These are phyloP conservation scores for Porites divaricata DNA, from an alignment of 92 coral and sea anemone genomes.

Conservation along the genomic window DNA sequence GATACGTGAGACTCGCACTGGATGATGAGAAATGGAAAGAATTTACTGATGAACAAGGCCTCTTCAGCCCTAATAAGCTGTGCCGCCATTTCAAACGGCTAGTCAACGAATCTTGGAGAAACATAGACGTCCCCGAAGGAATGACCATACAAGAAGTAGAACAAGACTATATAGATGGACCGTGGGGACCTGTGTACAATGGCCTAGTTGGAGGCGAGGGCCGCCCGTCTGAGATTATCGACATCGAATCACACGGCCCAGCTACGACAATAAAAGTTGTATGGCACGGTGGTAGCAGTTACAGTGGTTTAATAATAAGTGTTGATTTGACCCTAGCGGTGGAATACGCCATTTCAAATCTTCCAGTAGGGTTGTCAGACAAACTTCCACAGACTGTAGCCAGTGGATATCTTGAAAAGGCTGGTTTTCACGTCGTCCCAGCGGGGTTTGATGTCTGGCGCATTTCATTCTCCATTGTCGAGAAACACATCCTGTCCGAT, in stretches of 20 bases:
- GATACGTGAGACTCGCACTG: conserved; percentile 9
- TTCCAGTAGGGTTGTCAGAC: conserved; percentile 18
- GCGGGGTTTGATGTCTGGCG: conserved; percentile 21
- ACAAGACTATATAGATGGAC: not conserved
- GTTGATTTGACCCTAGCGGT: conserved; percentile 24
- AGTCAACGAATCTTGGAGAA: conserved; percentile 1
- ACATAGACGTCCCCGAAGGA: conserved; percentile 13
- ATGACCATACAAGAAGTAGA: not conserved
- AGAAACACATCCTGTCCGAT: not conserved
- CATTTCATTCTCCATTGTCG: conserved; percentile 25
- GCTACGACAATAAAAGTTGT: conserved; percentile 10
- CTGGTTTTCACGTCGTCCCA: conserved; percentile 33
- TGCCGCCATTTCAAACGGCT: conserved; percentile 21
- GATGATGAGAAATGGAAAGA: conserved; percentile 5
- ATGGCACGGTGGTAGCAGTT: conserved; percentile 28
- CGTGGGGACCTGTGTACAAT: conserved; percentile 17
- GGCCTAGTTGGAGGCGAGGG: conserved; percentile 7
- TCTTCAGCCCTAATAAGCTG: conserved; percentile 20
- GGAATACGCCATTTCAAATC: conserved; percentile 19
- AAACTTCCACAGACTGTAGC: not conserved
- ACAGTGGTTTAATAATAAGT: not conserved
- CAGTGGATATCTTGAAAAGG: not conserved
- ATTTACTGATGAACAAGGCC: conserved; percentile 10
- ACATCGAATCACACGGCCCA: not conserved
- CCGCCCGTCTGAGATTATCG: not conserved